Evolutionary conservation across 2,113 vertebrate species (phyloP).

Genomic region (Centrocercus urophasianus): DNA sequence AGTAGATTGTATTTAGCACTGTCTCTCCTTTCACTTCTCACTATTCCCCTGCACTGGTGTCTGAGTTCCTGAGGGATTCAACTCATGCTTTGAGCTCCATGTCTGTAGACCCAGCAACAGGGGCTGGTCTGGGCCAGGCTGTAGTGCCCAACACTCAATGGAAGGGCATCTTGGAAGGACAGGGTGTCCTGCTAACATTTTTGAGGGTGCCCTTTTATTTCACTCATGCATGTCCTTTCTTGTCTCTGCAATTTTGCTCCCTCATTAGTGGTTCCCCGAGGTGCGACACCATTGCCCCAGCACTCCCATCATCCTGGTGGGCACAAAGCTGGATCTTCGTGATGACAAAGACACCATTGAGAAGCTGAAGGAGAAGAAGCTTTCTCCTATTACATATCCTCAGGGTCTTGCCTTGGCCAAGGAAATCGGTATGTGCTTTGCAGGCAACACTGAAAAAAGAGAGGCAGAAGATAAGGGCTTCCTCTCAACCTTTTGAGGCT

Average conservation of each 20-base stretch:
- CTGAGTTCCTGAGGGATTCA: background rate
- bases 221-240: background rate
- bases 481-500: background rate
- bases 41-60: background rate
- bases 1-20: background rate
- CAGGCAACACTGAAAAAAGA: background rate
- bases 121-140: background rate
- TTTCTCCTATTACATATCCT: conserved; percentile 84
- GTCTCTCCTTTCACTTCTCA: background rate
- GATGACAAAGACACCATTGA: conserved; percentile 88
- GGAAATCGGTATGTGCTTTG: conserved; percentile 79
- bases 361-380: conserved; percentile 87
- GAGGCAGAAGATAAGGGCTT: background rate
- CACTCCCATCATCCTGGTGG: conserved; percentile 86
- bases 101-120: background rate
- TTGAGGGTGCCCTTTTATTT: background rate
- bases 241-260: background rate
- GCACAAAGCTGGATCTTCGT: conserved; percentile 86
- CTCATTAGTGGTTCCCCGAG: conserved; percentile 83
- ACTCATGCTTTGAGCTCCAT: background rate
- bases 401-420: conserved; percentile 86
- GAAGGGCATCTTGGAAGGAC: background rate
- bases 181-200: background rate
- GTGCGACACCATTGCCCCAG: conserved; percentile 86
- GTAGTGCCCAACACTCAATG: background rate